A percentile compares a stretch with the other conserved stretches of the same genome.
Evolutionary conservation across 2,888 invertebrate genomes (phyloP).

Genomic region (Melinopterus prodromus): DNA sequence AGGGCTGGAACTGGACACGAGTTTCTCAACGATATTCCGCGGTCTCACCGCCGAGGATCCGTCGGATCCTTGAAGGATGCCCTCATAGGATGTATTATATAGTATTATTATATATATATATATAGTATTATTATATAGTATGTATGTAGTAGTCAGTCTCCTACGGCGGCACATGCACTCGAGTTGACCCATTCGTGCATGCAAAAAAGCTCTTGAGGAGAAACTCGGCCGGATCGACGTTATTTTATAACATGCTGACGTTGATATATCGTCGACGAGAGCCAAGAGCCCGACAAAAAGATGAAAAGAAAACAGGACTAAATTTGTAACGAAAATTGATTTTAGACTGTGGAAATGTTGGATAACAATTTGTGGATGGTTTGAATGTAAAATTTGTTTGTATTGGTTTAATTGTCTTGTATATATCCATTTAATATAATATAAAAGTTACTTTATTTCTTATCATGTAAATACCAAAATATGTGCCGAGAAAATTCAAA

Average conservation of each 20-base stretch:
- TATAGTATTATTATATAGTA: too few relatives aligned
- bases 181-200: constrained; percentile 9
- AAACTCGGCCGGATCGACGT: neutral
- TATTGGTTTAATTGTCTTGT: too few relatives aligned
- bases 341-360: neutral
- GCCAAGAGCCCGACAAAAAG: neutral
- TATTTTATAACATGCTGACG: constrained; percentile 4
- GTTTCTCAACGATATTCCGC: neutral
- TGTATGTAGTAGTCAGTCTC: neutral
- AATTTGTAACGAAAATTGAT: neutral
- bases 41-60: neutral
- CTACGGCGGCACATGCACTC: neutral
- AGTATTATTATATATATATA: too few relatives aligned
- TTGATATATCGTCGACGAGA: neutral
- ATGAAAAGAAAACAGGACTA: neutral
- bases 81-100: too few relatives aligned
- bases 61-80: neutral
- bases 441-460: too few relatives aligned
- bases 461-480: too few relatives aligned
- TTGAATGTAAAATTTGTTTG: too few relatives aligned
- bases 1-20: constrained; percentile 6
- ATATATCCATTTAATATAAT: too few relatives aligned
- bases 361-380: too few relatives aligned
- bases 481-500: too few relatives aligned
- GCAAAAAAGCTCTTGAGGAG: constrained; percentile 4